Conservation (phyloP, 2,797 vertebrate genomes). For the Tamandua tetradactyla region DNA sequence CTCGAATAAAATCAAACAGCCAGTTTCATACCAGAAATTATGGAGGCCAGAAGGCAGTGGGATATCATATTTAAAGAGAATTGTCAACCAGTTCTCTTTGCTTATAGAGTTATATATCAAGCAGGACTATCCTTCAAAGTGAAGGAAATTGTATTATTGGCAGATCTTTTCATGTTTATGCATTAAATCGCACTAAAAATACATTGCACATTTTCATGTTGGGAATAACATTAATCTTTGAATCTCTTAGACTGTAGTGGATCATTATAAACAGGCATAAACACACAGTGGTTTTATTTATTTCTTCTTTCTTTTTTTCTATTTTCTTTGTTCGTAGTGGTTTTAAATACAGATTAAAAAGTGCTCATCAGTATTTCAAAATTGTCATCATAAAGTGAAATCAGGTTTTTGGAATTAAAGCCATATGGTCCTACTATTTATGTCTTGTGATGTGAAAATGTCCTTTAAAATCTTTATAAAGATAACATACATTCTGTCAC, state of each 20-base stretch:
- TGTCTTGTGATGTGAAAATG: background rate
- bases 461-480: background rate
- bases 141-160: conserved; percentile 57
- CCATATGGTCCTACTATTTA: background rate
- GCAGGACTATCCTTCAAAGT: background rate
- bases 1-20: too few species aligned
- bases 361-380: background rate
- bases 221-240: conserved; percentile 51
- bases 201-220: conserved; percentile 19
- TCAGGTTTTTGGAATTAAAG: background rate
- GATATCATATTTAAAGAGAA: too few species aligned
- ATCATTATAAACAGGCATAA: background rate
- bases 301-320: too few species aligned
- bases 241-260: background rate
- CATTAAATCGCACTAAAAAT: conserved; percentile 59
- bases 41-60: too few species aligned
- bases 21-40: too few species aligned
- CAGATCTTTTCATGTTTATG: conserved; percentile 60
- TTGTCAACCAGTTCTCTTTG: too few species aligned
- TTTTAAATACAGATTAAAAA: conserved; percentile 10
- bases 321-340: too few species aligned
- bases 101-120: too few species aligned
- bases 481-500: background rate
- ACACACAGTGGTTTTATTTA: background rate
- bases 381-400: background rate